Percentiles rank a stretch among this genome's conserved stretches.
Conservation (phyloP, 2,888 invertebrate genomes). For the Torymus auratus region DNA sequence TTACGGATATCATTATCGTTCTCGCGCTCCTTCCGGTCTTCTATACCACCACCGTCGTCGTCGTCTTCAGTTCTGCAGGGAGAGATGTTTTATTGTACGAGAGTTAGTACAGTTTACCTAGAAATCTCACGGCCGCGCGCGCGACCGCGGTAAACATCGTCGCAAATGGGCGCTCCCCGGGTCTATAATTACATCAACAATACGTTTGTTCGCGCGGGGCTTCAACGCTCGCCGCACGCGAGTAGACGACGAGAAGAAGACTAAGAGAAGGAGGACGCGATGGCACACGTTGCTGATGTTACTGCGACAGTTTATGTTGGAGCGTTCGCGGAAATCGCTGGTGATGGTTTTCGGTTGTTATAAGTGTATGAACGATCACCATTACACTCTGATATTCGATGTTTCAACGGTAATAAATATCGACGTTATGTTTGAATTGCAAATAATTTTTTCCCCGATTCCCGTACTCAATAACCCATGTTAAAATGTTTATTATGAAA, state of each 20-base stretch:
- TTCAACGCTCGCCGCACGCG: slow-evolving; percentile 31
- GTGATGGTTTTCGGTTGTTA: no score
- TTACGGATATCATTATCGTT: slow-evolving; percentile 69
- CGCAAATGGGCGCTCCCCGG: slow-evolving; percentile 31
- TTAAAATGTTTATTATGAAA: no score
- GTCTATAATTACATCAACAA: slow-evolving; percentile 51
- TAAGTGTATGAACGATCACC: no score
- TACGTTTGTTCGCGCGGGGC: slow-evolving; percentile 36
- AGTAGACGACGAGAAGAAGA: neutral
- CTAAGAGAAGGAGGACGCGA: no score
- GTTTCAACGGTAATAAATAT: no score
- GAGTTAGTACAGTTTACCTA: slow-evolving; percentile 47
- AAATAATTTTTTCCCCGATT: no score
- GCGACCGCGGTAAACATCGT: slow-evolving; percentile 4
- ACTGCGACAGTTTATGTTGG: no score
- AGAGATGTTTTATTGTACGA: slow-evolving; percentile 8
- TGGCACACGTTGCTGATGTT: no score
- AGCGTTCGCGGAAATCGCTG: no score
- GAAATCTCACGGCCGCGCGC: slow-evolving; percentile 28
- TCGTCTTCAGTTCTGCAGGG: neutral
- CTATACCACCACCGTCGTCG: neutral
- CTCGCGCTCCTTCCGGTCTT: slow-evolving; percentile 53
- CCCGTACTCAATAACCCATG: no score
- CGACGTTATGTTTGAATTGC: no score
- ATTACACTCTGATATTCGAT: no score